Evolutionary conservation across 37 sponge, comb jelly and placozoan species (phyloP), one percentile per base, ranked within the genome.

Genomic region (Aplysina aerophoba): DNA sequence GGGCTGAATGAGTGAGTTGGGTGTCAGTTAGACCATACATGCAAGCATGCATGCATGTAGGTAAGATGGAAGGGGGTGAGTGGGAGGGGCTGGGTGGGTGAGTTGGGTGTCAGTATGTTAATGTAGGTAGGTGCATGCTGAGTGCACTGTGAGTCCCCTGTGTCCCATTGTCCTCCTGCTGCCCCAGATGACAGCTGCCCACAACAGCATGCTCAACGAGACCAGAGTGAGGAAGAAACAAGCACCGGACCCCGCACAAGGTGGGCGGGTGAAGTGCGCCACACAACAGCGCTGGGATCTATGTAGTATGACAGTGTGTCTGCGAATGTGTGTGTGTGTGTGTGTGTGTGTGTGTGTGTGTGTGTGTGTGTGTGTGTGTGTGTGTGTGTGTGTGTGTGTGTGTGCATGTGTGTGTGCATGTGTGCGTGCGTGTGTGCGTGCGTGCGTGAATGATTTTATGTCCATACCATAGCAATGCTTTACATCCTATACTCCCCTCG

Each of bases 151-250:
- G 1, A 0, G 4, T 1, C 31, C 4, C 72, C 31, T 1, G 11
- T 71, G 33, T 28, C 54, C 37, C 67, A 3, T 44, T 44, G 6
- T 44, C 50, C 8, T 44, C 50, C 50, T 44, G 50, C 50, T 44
- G 67, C 16, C 55, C 28, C 79, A 93, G 94, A 90, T 94, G 89
- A 90, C 89, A 63, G 90, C 93, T 73, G 86, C 88, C 15, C 85
- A 92, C 83, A 81, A 62, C 21, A 39, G 72, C 36, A 60, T 80
- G 14, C 65, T 89, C 65, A 83, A 89, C 28, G 95, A 90, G 37
- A 55, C 82, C 0, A 89, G 92, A 83, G 38, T 92, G 69, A 85
- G 69, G 55, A 91, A 88, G 86, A 91, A 91, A 58, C 95, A 89
- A 39, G 39, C 39, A 21, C 54, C 85, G 16, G 93, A 90, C 28